Base-by-base conservation (phyloP, 2,888 invertebrate genomes). In the Balanococcus diminutus region DNA sequence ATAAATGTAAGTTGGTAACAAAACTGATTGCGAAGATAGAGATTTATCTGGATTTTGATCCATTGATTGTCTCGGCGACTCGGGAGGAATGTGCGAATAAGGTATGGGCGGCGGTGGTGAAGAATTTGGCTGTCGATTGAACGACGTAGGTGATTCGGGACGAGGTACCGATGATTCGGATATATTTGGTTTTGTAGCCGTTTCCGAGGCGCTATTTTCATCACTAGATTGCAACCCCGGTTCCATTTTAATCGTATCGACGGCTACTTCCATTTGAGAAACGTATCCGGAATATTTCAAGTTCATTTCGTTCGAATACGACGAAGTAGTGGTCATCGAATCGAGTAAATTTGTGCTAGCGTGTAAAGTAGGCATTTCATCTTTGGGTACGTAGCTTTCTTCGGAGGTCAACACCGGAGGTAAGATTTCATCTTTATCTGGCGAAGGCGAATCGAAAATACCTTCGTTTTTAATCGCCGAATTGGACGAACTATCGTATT, bases 401-500 rank as follows among this genome's bases (percentile, higher is more conserved):
- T 87, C 86, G 32, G 87, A 75, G 3, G 87, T 87, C n/a, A 86
- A 61, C 8, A 86, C 67, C 4, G 86, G 86, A 4, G 86, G 86
- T 19, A 82, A 22, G 6, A 72, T 86, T 82, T 86, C 86, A 82
- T 86, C 82, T 56, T 51, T 39, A 16, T 86, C 86, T n/a, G 82
- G 28, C 4, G 86, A 46, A 25, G 86, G 86, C 19, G 86, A 82
- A 82, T 88, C 88, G 82, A 88, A 88, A 28, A 88, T 86, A 9
- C 88, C 88, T 83, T 88, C 88, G 82, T 87, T 87, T 86, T 88
- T 88, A 14, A 88, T 87, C 14, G 86, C 87, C 61, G 88, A 84
- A 86, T 88, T 87, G 5, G 83, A 11, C 8, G 88, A 88, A 32
- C 87, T 87, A 32, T 88, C 88, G 61, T 88, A 85, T 11, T 85